Conservation (phyloP, 2,888 invertebrate genomes). For the Erebia epiphron region DNA sequence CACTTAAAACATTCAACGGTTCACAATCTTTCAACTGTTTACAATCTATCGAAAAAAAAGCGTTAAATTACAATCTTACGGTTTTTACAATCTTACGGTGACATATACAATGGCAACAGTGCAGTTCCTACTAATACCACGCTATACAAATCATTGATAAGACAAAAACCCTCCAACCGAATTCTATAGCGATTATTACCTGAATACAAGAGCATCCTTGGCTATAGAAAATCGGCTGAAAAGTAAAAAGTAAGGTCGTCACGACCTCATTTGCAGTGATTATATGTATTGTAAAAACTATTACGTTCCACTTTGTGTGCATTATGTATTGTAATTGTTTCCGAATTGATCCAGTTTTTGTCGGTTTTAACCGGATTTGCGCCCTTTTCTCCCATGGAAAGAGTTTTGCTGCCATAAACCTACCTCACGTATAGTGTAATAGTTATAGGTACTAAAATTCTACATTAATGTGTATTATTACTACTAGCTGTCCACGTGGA, state of each 20-base stretch:
- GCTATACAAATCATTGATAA: background rate
- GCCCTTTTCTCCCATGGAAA: background rate
- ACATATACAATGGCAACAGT: too few species aligned
- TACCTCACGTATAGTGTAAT: too few species aligned
- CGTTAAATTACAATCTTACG: too few species aligned
- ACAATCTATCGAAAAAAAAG: too few species aligned
- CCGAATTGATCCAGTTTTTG: constrained; percentile 26
- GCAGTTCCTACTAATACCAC: constrained; percentile 1
- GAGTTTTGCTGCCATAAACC: too few species aligned
- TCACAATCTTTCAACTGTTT: too few species aligned
- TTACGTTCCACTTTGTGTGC: constrained; percentile 46
- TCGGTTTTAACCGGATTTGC: constrained; percentile 23
- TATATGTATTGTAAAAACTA: constrained; percentile 54
- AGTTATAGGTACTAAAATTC: too few species aligned
- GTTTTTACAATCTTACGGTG: too few species aligned
- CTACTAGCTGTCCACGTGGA: too few species aligned
- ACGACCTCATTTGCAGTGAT: constrained; percentile 55
- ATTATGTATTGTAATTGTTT: constrained; percentile 28
- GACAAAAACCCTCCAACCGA: constrained; percentile 24
- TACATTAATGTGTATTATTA: too few species aligned
- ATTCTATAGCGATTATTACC: constrained; percentile 35
- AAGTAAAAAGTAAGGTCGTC: constrained; percentile 58
- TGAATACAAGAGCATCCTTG: constrained; percentile 48
- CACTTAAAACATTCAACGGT: too few species aligned
- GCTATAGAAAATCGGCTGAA: constrained; percentile 52